Percentiles rank a stretch among this genome's conserved stretches.
These are phyloP conservation scores for Cryptus armator DNA, from an alignment of 2,888 invertebrate genomes.

Conservation along the genomic window DNA sequence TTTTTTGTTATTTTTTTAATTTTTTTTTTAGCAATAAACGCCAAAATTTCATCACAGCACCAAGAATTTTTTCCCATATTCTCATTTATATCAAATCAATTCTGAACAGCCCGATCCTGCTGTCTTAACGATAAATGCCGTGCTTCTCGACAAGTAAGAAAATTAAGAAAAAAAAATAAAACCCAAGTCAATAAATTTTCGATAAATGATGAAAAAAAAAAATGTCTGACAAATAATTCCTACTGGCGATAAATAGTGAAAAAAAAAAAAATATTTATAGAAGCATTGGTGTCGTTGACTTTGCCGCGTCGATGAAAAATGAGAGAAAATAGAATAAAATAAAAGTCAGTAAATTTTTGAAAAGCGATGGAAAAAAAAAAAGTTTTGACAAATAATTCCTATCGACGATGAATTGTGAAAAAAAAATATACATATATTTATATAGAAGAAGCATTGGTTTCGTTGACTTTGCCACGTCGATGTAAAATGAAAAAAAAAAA, in stretches of 20 bases:
- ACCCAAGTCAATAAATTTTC: not conserved
- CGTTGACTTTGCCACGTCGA: conserved; percentile 6
- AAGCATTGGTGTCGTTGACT: conserved; percentile 15
- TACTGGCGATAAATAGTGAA: not conserved
- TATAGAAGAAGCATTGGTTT: conserved; percentile 18
- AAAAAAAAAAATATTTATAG: not conserved
- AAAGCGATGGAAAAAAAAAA: not conserved
- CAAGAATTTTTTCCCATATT: conserved; percentile 45
- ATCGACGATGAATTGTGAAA: conserved; percentile 9
- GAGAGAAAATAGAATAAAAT: conserved; percentile 6
- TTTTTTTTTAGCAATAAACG: conserved; percentile 20
- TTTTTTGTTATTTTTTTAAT: conserved; percentile 18
- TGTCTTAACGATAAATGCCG: conserved; percentile 39
- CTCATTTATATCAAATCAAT: conserved; percentile 29
- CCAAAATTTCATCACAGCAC: conserved; percentile 55
- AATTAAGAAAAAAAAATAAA: conserved; percentile 13
- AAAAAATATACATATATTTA: conserved; percentile 7
- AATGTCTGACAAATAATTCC: not conserved
- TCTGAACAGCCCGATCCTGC: conserved; percentile 18
- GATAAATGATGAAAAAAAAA: not conserved
- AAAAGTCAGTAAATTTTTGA: not conserved
- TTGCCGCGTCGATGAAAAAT: not conserved
- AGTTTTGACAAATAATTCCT: not conserved
- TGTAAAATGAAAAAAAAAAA: not conserved
- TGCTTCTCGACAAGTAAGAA: not conserved